Evolutionary conservation across 1,140 invertebrate species (phyloP), one percentile per base, ranked within the genome.

Genomic region (Drosophila nigromelanica): DNA sequence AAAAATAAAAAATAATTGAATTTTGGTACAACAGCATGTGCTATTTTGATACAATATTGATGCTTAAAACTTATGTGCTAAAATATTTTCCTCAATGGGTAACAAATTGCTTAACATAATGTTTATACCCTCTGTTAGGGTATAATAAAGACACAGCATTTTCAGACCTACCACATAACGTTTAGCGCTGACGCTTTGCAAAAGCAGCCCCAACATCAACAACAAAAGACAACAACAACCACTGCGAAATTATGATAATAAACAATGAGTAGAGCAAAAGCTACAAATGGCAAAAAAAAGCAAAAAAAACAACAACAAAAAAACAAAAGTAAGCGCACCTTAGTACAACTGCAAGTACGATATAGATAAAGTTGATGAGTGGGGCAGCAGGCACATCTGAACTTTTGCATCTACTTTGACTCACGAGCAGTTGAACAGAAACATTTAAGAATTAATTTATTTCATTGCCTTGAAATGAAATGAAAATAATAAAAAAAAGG

Each of bases 121-220:
- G 8, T 2, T 3, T 35, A 35, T 35, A 35, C 33, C 39, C 39
- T 14, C 14, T 11, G 27, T 24, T 37, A 39, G 45, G 24, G 64
- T 51, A 67, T 67, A 21, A 1, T 27, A 52, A 30, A 61, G 30
- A 27, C 42, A 39, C 10, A 45, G 33, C 43, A 27, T 33, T 67
- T 40, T 76, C 24, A 58, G 80, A 86, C 73, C 81, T 78, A 87
- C 81, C 82, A 71, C 82, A 87, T 87, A 63, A 62, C 59, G 45
- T 68, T 80, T 68, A 30, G 35, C 39, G 55, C 55, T 66, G 62
- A 39, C 39, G 55, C 55, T 66, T 54, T 56, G 72, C 78, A 70
- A 81, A 59, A 60, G 27, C 40, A 45, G 5, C 35, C 14, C 40
- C 59, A 48, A 35, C 21, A 30, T 27, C 27, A 27, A 27, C 27